A percentile compares a stretch with the other conserved stretches of the same genome.
Conservation (phyloP, 2,888 invertebrate genomes). For the Eupeodes luniger region DNA sequence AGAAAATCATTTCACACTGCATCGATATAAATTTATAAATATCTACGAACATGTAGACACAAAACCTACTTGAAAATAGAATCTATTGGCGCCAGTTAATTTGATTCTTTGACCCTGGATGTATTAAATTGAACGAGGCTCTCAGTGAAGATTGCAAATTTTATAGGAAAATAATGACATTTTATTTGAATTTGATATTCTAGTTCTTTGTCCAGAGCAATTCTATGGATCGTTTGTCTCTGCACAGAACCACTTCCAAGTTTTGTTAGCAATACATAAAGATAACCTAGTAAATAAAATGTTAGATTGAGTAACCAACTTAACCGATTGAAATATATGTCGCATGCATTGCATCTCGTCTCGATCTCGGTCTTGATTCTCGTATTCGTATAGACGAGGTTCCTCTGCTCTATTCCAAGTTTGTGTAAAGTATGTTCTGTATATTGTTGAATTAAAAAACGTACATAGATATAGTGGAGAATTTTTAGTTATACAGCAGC, state of each 20-base stretch:
- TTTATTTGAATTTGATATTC: slow-evolving; percentile 63
- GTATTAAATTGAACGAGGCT: slow-evolving; percentile 56
- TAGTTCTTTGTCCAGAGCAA: slow-evolving; percentile 17
- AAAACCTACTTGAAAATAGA: slow-evolving; percentile 24
- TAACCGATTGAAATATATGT: slow-evolving; percentile 46
- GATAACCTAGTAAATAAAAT: slow-evolving; percentile 44
- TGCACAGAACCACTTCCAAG: background rate
- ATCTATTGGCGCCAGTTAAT: slow-evolving; percentile 60
- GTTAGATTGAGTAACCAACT: slow-evolving; percentile 59
- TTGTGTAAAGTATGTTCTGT: background rate
- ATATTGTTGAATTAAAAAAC: too few species aligned
- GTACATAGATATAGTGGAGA: background rate
- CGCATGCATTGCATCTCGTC: slow-evolving; percentile 31
- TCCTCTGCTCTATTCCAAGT: background rate
- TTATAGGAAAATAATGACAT: slow-evolving; percentile 54
- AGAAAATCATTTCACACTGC: background rate
- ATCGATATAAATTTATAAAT: slow-evolving; percentile 13
- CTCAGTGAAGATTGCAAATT: slow-evolving; percentile 57
- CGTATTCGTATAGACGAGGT: background rate
- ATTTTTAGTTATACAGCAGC: background rate
- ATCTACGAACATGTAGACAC: slow-evolving; percentile 27
- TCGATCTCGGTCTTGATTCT: background rate
- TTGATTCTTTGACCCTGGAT: slow-evolving; percentile 37
- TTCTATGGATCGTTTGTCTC: slow-evolving; percentile 32
- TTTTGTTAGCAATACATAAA: background rate